These are phyloP conservation scores for Caenorhabditis elegans DNA, from an alignment of 1,140 invertebrate genomes.

Conservation along the genomic window DNA sequence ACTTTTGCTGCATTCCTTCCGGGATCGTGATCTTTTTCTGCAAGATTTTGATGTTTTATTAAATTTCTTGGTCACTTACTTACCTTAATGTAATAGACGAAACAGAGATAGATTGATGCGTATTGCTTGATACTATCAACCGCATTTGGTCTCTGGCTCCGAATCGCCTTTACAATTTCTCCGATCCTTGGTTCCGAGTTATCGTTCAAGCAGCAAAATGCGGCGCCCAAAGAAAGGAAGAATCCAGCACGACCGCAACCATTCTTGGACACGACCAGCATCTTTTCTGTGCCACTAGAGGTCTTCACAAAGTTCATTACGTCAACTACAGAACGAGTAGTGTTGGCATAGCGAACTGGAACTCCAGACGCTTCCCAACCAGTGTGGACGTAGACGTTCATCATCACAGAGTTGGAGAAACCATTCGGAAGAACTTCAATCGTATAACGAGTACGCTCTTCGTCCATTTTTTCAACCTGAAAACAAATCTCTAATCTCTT, in stretches of 20 bases:
- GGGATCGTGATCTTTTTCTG: not conserved
- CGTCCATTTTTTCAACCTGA: conserved; percentile 12
- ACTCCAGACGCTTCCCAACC: conserved; percentile 9
- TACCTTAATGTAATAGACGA: not conserved
- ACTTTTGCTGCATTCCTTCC: not conserved
- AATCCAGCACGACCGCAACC: not conserved
- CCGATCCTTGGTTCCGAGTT: not conserved
- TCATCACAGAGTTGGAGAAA: not conserved
- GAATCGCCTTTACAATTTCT: conserved; percentile 2
- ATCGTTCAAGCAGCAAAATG: conserved; percentile 11
- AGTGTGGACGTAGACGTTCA: not conserved
- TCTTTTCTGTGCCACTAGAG: not conserved
- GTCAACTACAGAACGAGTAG: conserved; percentile 6
- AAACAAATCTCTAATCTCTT: not conserved
- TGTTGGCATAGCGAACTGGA: not conserved
- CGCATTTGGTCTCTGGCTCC: not conserved
- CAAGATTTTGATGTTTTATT: not conserved
- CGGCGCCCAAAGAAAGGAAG: not conserved
- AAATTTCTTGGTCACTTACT: not conserved
- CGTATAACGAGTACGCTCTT: not conserved
- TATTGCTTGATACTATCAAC: conserved; percentile 19
- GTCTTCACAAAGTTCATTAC: conserved; percentile 25
- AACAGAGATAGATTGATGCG: not conserved
- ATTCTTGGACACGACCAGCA: conserved; percentile 5
- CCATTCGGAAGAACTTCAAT: conserved; percentile 5